These are phyloP conservation scores for Diplodus sargus DNA, from an alignment of 2,797 vertebrate species.

Conservation along the genomic window DNA sequence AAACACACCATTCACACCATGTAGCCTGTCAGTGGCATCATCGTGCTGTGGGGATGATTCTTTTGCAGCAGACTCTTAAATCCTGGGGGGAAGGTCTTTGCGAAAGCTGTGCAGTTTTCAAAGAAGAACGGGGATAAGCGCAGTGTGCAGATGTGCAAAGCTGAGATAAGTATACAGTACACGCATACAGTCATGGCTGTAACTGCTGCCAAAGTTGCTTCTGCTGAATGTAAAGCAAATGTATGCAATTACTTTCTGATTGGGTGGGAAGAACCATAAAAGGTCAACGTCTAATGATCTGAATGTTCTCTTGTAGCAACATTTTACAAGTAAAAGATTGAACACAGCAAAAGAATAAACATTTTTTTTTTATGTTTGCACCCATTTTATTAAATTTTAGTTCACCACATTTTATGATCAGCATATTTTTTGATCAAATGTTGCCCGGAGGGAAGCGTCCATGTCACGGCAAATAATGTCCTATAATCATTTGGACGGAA, in stretches of 20 bases:
- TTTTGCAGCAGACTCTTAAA: background rate
- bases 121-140: background rate
- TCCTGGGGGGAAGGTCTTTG: background rate
- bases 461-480: slow-evolving; percentile 11
- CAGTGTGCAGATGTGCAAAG: background rate
- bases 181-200: background rate
- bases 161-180: background rate
- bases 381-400: background rate
- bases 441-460: background rate
- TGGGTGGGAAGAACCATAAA: too few relatives aligned
- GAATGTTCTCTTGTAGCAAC: background rate
- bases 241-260: background rate
- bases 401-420: slow-evolving; percentile 8
- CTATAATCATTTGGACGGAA: slow-evolving; percentile 5
- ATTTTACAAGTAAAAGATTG: background rate
- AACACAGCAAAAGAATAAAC: slow-evolving; percentile 3
- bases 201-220: slow-evolving; percentile 8
- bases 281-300: background rate
- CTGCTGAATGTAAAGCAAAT: background rate
- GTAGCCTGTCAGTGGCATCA: background rate
- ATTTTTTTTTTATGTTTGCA: background rate
- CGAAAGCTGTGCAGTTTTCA: background rate
- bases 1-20: background rate
- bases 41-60: background rate
- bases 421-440: background rate